Evolutionary conservation across 2,888 invertebrate species (phyloP).

Genomic region (Resseliella maxima): DNA sequence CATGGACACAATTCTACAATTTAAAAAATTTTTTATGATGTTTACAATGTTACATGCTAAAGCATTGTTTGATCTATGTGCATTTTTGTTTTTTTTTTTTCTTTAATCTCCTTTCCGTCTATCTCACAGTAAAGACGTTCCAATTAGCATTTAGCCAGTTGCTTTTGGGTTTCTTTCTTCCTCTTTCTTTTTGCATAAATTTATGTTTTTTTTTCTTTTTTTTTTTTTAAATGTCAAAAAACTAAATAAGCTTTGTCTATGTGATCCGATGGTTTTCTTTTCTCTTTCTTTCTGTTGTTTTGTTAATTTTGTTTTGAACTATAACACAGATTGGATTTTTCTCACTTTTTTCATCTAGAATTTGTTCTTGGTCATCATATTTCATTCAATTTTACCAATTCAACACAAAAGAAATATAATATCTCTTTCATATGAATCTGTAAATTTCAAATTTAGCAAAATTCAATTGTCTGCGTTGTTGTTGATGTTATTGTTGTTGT

Average conservation of each 20-base stretch:
- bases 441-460: neutral
- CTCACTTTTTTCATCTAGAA: neutral
- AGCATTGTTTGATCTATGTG: slow-evolving; percentile 11
- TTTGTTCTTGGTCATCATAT: neutral
- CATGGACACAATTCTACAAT: neutral
- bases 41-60: slow-evolving; percentile 11
- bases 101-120: too few relatives aligned
- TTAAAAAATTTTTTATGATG: neutral
- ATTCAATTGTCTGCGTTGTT: neutral
- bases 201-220: neutral
- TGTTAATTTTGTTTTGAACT: neutral
- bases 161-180: neutral
- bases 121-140: neutral
- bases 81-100: too few relatives aligned
- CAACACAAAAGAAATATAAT: slow-evolving; percentile 27
- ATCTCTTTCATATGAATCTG: neutral
- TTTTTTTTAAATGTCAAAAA: neutral
- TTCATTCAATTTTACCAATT: slow-evolving; percentile 33
- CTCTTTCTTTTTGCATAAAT: neutral
- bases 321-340: neutral
- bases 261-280: slow-evolving; percentile 16
- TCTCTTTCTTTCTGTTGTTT: neutral
- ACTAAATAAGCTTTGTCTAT: neutral
- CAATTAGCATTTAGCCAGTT: neutral
- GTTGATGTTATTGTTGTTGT: neutral